Evolutionary conservation across 1,140 invertebrate species (phyloP).

Genomic region (Camponotus pennsylvanicus): DNA sequence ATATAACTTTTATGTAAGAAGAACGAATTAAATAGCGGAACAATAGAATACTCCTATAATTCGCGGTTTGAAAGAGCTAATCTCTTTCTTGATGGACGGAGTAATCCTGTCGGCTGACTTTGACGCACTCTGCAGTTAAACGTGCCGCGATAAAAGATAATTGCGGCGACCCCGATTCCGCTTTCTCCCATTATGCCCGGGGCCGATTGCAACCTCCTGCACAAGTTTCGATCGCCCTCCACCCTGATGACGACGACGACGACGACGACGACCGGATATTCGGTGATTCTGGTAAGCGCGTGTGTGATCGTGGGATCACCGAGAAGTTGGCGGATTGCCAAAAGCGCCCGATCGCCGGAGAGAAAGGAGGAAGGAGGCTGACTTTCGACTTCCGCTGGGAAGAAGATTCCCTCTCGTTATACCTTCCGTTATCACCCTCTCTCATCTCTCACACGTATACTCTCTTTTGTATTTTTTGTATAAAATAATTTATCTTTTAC

Average conservation of each 20-base stretch:
- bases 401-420: slow-evolving; percentile 18
- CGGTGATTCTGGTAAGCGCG: slow-evolving; percentile 28
- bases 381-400: slow-evolving; percentile 69
- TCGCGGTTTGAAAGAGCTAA: slow-evolving; percentile 11
- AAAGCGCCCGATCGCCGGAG: slow-evolving; percentile 39
- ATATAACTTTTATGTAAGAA: background rate
- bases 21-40: slow-evolving; percentile 1
- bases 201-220: slow-evolving; percentile 28
- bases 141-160: slow-evolving; percentile 43
- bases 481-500: background rate
- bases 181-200: slow-evolving; percentile 10
- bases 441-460: background rate
- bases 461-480: background rate
- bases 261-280: slow-evolving; percentile 15
- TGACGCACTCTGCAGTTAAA: slow-evolving; percentile 39
- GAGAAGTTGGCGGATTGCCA: slow-evolving; percentile 54
- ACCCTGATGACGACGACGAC: slow-evolving; percentile 27
- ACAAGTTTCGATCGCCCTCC: slow-evolving; percentile 33
- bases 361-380: slow-evolving; percentile 37
- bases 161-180: slow-evolving; percentile 44
- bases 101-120: background rate
- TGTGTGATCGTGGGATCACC: slow-evolving; percentile 25
- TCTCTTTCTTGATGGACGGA: slow-evolving; percentile 10
- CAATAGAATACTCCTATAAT: background rate
- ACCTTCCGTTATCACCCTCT: background rate